These are phyloP conservation scores for Mystacides longicornis DNA, from an alignment of 2,888 invertebrate genomes.

Conservation along the genomic window DNA sequence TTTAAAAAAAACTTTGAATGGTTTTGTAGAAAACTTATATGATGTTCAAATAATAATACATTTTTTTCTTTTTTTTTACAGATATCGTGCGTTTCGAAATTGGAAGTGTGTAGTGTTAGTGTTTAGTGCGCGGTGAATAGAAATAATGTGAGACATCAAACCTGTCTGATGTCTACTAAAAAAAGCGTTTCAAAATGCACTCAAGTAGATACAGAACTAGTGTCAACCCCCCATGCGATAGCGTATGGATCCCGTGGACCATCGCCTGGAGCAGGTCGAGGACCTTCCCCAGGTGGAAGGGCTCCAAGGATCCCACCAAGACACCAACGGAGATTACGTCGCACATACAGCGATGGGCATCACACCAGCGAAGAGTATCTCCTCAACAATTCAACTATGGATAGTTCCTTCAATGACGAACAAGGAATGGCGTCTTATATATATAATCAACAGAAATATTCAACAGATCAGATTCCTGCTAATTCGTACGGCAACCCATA, in stretches of 20 bases:
- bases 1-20: no score
- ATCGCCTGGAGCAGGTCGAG: slow-evolving; percentile 5
- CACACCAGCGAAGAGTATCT: slow-evolving; percentile 25
- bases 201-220: slow-evolving; percentile 25
- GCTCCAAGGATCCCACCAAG: slow-evolving; percentile 8
- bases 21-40: no score
- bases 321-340: slow-evolving; percentile 16
- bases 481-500: slow-evolving; percentile 18
- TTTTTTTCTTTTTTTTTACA: no score
- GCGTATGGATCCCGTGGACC: slow-evolving; percentile 5
- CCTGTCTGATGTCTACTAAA: slow-evolving; percentile 34
- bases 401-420: slow-evolving; percentile 22
- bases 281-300: slow-evolving; percentile 2
- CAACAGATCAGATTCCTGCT: slow-evolving; percentile 16
- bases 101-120: no score
- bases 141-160: not conserved
- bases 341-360: slow-evolving; percentile 25
- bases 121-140: no score
- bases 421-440: slow-evolving; percentile 8
- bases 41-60: no score
- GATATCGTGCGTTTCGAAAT: no score
- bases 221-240: slow-evolving; percentile 15
- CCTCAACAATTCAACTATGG: slow-evolving; percentile 21
- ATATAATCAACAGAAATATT: slow-evolving; percentile 16
- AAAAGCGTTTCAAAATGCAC: slow-evolving; percentile 25